Conservation (phyloP, 2,797 vertebrate genomes). For the Eidolon dupreanum region DNA sequence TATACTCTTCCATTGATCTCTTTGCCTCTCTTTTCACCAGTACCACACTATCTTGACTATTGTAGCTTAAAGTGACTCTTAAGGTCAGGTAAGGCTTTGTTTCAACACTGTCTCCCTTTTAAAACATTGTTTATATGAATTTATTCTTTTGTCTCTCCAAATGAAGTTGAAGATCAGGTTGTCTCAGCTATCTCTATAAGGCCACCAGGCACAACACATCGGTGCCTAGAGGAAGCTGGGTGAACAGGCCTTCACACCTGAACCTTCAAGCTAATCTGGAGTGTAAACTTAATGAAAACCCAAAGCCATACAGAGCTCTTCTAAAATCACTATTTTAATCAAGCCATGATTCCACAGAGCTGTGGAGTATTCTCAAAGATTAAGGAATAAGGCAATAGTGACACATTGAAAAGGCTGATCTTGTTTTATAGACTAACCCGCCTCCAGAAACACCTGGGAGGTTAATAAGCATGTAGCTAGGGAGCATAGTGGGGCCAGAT, state of each 20-base stretch:
- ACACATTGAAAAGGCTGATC: not conserved
- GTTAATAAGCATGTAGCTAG: not conserved
- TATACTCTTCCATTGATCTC: not conserved
- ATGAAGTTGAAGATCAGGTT: not conserved
- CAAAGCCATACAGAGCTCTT: not conserved
- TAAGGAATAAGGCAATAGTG: not conserved
- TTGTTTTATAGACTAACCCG: not conserved
- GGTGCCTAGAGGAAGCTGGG: not conserved
- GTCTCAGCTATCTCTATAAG: not conserved
- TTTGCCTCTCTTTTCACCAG: not conserved
- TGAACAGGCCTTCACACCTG: not conserved
- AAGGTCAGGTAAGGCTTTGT: not conserved
- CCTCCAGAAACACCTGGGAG: not conserved
- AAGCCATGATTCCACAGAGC: not conserved
- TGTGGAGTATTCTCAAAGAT: not conserved
- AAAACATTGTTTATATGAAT: not conserved
- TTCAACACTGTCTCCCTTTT: not conserved
- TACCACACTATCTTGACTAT: not conserved
- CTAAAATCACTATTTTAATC: not conserved
- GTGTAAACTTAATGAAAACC: not conserved
- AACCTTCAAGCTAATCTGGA: not conserved
- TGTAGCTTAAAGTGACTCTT: not conserved
- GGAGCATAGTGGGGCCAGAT: too few species aligned
- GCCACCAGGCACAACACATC: accelerated
- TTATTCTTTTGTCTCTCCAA: not conserved